Evolutionary conservation across 2,113 vertebrate genomes (phyloP).

Genomic region (Lagopus leucura): DNA sequence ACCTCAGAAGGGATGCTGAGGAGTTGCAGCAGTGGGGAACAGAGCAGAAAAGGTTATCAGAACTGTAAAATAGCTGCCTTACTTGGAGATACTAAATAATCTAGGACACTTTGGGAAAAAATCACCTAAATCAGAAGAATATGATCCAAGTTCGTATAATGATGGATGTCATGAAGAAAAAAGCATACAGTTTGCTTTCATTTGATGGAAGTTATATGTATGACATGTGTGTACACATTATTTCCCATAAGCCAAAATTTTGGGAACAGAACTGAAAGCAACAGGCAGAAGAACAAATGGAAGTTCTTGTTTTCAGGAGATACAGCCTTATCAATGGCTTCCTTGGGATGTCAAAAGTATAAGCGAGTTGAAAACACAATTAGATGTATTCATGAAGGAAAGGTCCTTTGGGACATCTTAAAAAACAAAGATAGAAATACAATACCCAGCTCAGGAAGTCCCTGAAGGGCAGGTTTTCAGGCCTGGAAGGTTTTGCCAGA

Average conservation of each 20-base stretch:
- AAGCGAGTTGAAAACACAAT: background rate
- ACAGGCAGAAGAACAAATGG: background rate
- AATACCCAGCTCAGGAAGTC: background rate
- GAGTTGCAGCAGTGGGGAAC: background rate
- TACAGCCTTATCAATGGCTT: background rate
- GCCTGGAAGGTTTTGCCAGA: background rate
- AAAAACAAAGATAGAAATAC: background rate
- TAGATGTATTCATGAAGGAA: background rate
- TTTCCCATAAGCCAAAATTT: background rate
- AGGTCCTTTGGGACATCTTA: background rate
- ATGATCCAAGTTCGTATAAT: background rate
- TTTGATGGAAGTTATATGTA: background rate
- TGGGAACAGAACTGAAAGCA: background rate
- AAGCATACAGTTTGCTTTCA: background rate
- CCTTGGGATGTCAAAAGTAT: background rate
- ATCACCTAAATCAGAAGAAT: background rate
- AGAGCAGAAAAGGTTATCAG: background rate
- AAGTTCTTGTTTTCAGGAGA: background rate
- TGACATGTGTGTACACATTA: background rate
- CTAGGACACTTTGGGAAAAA: background rate
- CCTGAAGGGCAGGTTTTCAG: background rate
- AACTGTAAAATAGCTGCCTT: background rate
- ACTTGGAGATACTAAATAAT: background rate
- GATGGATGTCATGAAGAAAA: background rate
- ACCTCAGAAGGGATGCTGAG: background rate